These are phyloP conservation scores for Brachypalpus laphriformis DNA, from an alignment of 2,888 invertebrate species.

Conservation along the genomic window DNA sequence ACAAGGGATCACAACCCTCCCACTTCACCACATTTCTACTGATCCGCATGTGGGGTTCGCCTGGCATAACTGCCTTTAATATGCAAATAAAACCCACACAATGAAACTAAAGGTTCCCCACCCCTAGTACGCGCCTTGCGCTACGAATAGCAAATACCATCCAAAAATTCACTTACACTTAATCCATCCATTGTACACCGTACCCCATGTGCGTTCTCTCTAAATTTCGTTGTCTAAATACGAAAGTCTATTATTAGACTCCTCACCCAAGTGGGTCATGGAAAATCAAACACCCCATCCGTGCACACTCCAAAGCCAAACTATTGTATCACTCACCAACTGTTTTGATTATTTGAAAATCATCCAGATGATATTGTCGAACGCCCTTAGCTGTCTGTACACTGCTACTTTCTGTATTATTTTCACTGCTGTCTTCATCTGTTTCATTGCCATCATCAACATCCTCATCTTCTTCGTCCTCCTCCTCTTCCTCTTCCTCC, in stretches of 20 bases:
- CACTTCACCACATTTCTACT: too few species aligned
- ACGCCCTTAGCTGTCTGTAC: slow-evolving; percentile 80
- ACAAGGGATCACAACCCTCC: too few species aligned
- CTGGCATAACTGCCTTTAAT: background rate
- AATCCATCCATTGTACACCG: background rate
- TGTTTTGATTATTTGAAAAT: slow-evolving; percentile 93
- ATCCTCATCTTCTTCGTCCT: slow-evolving; percentile 78
- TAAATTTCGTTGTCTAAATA: slow-evolving; percentile 38
- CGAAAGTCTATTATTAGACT: slow-evolving; percentile 40
- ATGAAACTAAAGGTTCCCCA: background rate
- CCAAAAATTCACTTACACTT: background rate
- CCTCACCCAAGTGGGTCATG: slow-evolving; percentile 60
- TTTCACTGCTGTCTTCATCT: slow-evolving; percentile 78
- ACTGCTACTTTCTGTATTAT: slow-evolving; percentile 81
- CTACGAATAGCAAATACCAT: background rate
- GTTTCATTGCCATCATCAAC: slow-evolving; percentile 80
- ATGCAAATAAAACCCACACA: background rate
- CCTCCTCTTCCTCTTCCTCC: slow-evolving; percentile 77
- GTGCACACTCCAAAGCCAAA: background rate
- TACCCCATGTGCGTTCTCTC: slow-evolving; percentile 11
- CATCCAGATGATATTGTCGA: slow-evolving; percentile 88
- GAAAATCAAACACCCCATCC: background rate
- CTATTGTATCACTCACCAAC: slow-evolving; percentile 87
- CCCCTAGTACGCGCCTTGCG: background rate
- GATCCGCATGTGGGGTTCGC: background rate